These are phyloP conservation scores for Alca torda DNA, from an alignment of 2,797 vertebrate genomes.

Conservation along the genomic window DNA sequence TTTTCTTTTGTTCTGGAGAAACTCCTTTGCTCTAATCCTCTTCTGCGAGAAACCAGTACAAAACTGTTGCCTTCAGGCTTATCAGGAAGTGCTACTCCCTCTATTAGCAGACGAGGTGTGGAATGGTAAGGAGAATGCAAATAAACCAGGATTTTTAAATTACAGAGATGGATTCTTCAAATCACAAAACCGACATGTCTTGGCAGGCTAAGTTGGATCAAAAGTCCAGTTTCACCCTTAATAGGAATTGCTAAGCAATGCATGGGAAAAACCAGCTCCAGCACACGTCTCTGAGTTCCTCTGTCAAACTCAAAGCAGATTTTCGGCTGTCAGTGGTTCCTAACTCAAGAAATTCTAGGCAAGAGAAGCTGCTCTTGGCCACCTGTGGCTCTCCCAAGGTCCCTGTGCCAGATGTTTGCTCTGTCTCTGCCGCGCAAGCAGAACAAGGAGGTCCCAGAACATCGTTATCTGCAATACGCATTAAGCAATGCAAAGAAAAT, in stretches of 20 bases:
- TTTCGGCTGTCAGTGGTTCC: neutral
- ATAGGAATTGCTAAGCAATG: neutral
- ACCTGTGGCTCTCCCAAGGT: conserved; percentile 10
- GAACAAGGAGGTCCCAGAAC: neutral
- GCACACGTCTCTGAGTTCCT: neutral
- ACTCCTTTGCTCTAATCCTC: neutral
- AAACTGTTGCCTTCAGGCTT: neutral
- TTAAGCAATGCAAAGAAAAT: neutral
- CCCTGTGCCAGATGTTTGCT: neutral
- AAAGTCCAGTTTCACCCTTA: neutral
- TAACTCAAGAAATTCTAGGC: neutral
- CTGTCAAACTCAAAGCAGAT: neutral
- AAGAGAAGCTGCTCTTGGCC: neutral
- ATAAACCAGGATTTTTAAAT: neutral
- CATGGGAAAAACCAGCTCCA: neutral
- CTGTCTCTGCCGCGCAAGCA: neutral
- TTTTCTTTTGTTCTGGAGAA: neutral
- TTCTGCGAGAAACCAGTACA: neutral
- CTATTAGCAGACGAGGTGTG: neutral
- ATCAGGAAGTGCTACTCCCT: neutral
- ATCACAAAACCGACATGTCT: neutral
- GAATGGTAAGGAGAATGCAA: neutral
- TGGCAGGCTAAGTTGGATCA: neutral
- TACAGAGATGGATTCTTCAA: neutral
- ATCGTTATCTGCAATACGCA: neutral